Conservation (phyloP, 1,140 invertebrate genomes). For the Musca vetustissima region DNA sequence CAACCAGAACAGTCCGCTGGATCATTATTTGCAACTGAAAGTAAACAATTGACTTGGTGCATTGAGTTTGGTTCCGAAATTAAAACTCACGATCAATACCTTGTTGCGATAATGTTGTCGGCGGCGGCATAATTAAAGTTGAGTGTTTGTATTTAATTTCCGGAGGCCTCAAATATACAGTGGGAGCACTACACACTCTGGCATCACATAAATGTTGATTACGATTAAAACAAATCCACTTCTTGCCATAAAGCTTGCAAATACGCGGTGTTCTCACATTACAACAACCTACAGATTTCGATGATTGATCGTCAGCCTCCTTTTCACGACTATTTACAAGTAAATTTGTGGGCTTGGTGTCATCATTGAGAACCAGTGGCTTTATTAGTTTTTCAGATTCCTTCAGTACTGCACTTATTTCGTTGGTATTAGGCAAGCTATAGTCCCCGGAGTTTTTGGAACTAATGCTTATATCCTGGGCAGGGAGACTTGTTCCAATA, state of each 20-base stretch:
- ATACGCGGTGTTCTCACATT: constrained; percentile 37
- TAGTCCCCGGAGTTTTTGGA: no score
- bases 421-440: no score
- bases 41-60: neutral
- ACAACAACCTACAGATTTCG: constrained; percentile 31
- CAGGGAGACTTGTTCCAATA: no score
- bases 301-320: no score
- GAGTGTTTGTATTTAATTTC: constrained; percentile 28
- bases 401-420: no score
- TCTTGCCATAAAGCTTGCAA: constrained; percentile 37
- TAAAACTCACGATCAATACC: no score
- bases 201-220: constrained; percentile 35
- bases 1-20: constrained; percentile 44
- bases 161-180: constrained; percentile 41
- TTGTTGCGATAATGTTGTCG: constrained; percentile 30
- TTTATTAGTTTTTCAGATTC: neutral
- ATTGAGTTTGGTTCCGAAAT: no score
- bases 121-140: constrained; percentile 41
- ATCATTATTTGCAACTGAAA: neutral
- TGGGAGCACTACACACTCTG: constrained; percentile 30
- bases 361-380: neutral
- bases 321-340: neutral
- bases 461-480: no score
- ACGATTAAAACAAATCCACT: constrained; percentile 40
- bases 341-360: constrained; percentile 11